phyloP scores from a whole-genome alignment of 2,113 vertebrate genomes.

The Mobula birostris region DNA sequence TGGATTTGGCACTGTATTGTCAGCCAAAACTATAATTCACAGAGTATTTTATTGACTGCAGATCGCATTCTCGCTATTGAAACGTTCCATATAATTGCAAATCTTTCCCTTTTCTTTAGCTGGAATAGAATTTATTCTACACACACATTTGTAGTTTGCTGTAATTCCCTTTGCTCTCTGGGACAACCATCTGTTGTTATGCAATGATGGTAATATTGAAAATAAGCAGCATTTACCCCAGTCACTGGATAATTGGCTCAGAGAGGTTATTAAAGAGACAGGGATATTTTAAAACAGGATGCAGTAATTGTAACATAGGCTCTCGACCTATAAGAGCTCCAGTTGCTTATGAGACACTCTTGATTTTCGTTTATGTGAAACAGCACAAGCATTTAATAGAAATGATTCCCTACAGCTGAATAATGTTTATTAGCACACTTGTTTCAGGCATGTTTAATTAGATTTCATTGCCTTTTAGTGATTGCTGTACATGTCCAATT shows the following conservation, averaged over 20 bases:
- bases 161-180: background rate
- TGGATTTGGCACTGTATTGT: too few species aligned
- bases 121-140: background rate
- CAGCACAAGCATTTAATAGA: background rate
- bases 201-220: background rate
- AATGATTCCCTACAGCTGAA: conserved; percentile 6
- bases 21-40: background rate
- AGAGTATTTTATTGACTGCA: background rate
- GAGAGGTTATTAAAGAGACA: background rate
- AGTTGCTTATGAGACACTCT: background rate
- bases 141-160: background rate
- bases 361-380: background rate
- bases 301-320: background rate
- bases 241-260: background rate
- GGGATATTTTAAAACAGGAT: background rate
- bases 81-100: background rate
- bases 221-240: background rate
- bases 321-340: background rate
- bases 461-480: background rate
- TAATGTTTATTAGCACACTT: background rate
- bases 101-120: background rate
- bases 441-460: conserved; percentile 1
- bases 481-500: background rate
- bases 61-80: background rate
- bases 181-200: background rate